phyloP scores from a whole-genome alignment of 35 echinoderm and acorn worm species.

The Diadema setosum region DNA sequence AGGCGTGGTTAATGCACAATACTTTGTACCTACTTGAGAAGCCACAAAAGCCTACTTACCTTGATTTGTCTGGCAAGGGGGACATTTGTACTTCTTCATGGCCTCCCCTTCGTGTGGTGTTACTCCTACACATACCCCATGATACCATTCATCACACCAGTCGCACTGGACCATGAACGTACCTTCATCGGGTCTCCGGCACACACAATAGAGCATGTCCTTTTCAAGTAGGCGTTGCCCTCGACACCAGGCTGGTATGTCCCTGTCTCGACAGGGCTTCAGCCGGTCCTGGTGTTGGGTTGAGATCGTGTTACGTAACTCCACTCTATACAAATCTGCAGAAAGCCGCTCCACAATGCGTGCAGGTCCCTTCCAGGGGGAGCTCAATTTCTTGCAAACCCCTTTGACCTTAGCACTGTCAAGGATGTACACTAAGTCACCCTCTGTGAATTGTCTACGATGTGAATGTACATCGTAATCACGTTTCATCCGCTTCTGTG shows the following conservation, averaged over 20 bases:
- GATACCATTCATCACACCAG: slow-evolving; percentile 12
- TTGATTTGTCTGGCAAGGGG: too few relatives aligned
- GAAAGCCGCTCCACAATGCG: neutral
- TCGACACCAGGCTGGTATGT: neutral
- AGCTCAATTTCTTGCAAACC: neutral
- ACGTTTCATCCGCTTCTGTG: slow-evolving; percentile 24
- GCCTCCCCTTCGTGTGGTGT: neutral
- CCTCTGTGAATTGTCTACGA: neutral
- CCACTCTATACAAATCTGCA: neutral
- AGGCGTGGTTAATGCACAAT: too few relatives aligned
- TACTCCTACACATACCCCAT: neutral
- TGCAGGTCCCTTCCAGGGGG: slow-evolving; percentile 6
- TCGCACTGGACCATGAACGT: neutral
- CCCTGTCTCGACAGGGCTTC: neutral
- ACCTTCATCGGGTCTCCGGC: neutral
- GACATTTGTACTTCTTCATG: neutral
- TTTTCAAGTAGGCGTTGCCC: neutral
- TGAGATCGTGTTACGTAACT: neutral
- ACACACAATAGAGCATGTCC: neutral
- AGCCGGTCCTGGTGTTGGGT: slow-evolving; percentile 17
- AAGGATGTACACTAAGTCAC: slow-evolving; percentile 1
- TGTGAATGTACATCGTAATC: slow-evolving; percentile 11
- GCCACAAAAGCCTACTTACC: too few relatives aligned
- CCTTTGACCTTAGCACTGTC: neutral
- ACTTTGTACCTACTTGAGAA: too few relatives aligned